Conservation (phyloP, 30 jellyfish, hydroid and myxozoan genomes). For the Cassiopea xamachana region DNA sequence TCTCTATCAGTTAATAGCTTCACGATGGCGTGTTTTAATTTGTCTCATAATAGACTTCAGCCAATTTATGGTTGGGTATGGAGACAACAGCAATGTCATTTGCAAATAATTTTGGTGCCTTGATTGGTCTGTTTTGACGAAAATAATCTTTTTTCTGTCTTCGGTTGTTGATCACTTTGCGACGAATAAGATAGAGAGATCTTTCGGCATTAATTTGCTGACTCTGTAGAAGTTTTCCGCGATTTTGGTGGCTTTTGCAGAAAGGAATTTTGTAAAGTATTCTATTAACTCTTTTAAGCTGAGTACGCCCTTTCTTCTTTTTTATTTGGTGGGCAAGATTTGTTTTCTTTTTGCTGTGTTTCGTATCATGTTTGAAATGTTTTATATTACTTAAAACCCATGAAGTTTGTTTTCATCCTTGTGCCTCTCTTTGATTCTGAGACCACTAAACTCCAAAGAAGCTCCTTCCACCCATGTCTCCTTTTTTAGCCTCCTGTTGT, state of each 20-base stretch:
- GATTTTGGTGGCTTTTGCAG: neutral
- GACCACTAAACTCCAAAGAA: too few species aligned
- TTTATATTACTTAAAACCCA: too few species aligned
- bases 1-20: neutral
- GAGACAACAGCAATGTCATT: neutral
- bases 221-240: neutral
- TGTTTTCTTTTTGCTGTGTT: neutral
- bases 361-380: neutral
- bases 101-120: neutral
- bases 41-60: neutral
- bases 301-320: slow-evolving; percentile 5
- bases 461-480: too few species aligned
- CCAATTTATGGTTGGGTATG: neutral
- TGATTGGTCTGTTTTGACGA: neutral
- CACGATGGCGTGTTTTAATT: neutral
- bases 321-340: neutral
- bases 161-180: neutral
- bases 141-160: neutral
- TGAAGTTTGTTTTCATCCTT: too few species aligned
- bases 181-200: too few species aligned
- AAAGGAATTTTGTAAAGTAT: neutral
- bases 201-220: neutral
- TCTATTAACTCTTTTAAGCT: neutral
- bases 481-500: too few species aligned
- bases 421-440: too few species aligned